Conservation (phyloP, 2,797 vertebrate genomes). For the Danio kyathit region DNA sequence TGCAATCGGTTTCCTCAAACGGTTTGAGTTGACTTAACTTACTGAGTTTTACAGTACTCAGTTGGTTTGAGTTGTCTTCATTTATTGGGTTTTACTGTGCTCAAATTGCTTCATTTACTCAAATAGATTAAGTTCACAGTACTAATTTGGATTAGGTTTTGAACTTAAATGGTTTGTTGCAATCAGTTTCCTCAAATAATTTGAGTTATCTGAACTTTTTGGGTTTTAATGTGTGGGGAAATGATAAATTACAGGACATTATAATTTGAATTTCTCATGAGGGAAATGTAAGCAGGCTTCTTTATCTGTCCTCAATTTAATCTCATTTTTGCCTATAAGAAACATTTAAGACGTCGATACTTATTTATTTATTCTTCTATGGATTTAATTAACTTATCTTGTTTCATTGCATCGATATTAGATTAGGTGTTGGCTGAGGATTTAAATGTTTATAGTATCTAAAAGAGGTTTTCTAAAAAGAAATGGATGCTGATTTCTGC, state of each 20-base stretch:
- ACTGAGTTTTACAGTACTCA: too few species aligned
- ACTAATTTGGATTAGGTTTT: too few species aligned
- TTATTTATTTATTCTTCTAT: not conserved
- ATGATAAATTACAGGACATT: not conserved
- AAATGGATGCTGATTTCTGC: conserved; percentile 10
- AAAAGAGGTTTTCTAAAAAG: not conserved
- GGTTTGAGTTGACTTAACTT: too few species aligned
- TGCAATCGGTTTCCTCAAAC: too few species aligned
- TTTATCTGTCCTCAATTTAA: not conserved
- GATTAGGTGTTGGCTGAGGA: not conserved
- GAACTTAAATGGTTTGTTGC: too few species aligned
- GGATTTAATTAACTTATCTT: not conserved
- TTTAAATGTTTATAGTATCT: not conserved
- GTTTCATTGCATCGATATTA: not conserved
- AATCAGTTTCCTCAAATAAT: too few species aligned
- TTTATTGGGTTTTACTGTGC: too few species aligned
- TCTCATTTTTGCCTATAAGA: not conserved
- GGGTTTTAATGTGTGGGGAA: not conserved
- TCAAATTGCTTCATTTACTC: too few species aligned
- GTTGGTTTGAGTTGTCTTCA: too few species aligned
- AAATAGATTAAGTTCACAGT: too few species aligned
- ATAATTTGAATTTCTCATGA: not conserved
- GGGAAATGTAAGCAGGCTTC: not conserved
- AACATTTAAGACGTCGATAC: not conserved
- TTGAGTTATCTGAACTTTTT: too few species aligned